Percentiles rank a stretch among this genome's conserved stretches.
These are phyloP conservation scores for Gila robusta DNA, from an alignment of 2,797 vertebrate genomes.

Conservation along the genomic window DNA sequence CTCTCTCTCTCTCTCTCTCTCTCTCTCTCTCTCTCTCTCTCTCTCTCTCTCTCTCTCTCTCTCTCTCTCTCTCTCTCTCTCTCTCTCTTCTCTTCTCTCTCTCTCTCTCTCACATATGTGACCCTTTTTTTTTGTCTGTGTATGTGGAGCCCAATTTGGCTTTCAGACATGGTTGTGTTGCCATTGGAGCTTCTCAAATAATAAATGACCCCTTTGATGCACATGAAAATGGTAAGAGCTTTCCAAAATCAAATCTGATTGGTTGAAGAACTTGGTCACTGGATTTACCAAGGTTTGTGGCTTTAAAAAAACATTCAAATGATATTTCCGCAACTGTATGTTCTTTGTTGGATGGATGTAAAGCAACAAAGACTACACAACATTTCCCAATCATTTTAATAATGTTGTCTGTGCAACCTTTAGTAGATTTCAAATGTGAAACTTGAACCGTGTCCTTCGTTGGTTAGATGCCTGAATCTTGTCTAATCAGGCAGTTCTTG, in stretches of 20 bases:
- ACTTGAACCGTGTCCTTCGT: background rate
- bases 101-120: background rate
- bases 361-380: background rate
- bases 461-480: conserved; percentile 2
- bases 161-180: conserved; percentile 11
- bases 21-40: background rate
- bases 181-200: background rate
- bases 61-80: conserved; percentile 54
- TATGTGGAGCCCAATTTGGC: background rate
- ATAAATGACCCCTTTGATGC: background rate
- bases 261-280: no score
- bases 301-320: background rate
- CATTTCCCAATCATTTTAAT: background rate
- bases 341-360: background rate
- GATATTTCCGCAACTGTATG: background rate
- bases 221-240: background rate
- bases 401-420: background rate
- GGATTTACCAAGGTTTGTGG: background rate
- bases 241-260: conserved; percentile 1
- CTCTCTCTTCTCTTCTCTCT: no score
- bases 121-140: background rate
- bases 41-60: background rate
- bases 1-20: no score
- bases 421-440: background rate
- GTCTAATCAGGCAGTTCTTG: conserved; percentile 28